Base-by-base conservation (phyloP, 2,113 vertebrate species). In the Numida meleagris region DNA sequence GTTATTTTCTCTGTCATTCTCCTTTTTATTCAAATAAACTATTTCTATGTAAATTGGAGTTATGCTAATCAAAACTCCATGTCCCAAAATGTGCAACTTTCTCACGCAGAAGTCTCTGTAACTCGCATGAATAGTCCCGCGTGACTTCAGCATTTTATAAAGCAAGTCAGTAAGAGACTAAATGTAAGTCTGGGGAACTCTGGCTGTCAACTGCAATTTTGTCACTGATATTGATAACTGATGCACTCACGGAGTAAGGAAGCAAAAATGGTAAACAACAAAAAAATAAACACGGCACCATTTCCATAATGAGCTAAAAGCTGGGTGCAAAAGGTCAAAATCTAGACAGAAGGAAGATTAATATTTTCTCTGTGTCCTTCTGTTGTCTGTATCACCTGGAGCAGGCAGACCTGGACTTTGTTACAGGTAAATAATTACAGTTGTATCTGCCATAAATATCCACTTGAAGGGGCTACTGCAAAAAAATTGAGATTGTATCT, bases 371-470 rank as follows among this genome's bases (percentile, higher is more conserved):
- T 75, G 88, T 96, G 96, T 95, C 95, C 96, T 95, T 97, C 96
- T 96, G 95, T 96, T 97, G 98, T 96, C 97, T 97, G 96, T 94
- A 97, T 98, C 97, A 98, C 98, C 98, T 98, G 97, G 96, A 98
- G 97, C 97, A 98, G 97, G 97, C 96, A 98, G 98, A 97, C 97
- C 98, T 98, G 98, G 98, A 98, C 98, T 98, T 98, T 98, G 98
- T 98, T 98, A 98, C 98, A 98, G 98, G 98, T 98, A 98, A 98
- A 98, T 98, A 98, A 98, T 98, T 98, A 98, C 97, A 98, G 97
- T 97, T 98, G 98, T 98, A 98, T 97, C 97, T 98, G 97, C 97
- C 98, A 98, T 98, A 98, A 98, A 98, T 98, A 98, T 98, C 97
- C 96, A 86, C 92, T 98, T 98, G 97, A 98, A 98, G 97, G 97